Base-by-base conservation (phyloP, 2,113 vertebrate genomes). In the Carollia perspicillata region DNA sequence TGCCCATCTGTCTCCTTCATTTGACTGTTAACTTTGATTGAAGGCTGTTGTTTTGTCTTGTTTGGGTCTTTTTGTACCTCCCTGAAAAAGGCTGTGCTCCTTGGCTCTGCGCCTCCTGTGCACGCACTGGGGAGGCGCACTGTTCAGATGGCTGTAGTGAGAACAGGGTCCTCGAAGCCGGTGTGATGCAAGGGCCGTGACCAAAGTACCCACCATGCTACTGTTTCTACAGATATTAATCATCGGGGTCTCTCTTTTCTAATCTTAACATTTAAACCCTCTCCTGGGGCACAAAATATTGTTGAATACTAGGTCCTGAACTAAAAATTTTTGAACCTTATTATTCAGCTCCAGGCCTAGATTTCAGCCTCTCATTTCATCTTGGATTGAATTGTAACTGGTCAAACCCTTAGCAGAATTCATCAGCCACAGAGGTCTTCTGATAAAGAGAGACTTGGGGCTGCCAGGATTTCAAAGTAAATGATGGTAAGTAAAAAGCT, bases 381-480 rank as follows among this genome's bases (percentile, higher is more conserved):
- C 35, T 93, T 93, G 49, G 63, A 53, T n/a, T 89, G 16, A 10
- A 28, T 10, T 58, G 5, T 12, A 40, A n/a, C 22, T 53, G 47
- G 20, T 30, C 63, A 44, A 11, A 51, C 4, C 20, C 16, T 89
- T 79, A 79, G 49, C 42, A 65, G 68, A 86, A 63, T 63, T 22
- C 22, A 37, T 14, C 42, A 69, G 75, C 26, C 77, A 79, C 51
- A 60, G n/a, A 87, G 1, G 26, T 72, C 18, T 71, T 74, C 35
- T 84, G 84, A 60, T 30, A 20, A 96, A 66, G 53, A 90, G 10
- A 10, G 23, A 40, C 33, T 75, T 83, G 16, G 30, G 37, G 9
- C 2, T 37, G 42, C 47, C 20, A 44, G 40, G 30, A 71, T 71
- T 92, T 93, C 65, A 89, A 87, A 77, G 49, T 80, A 84, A 77